Conservation (phyloP, 2,797 vertebrate species). For the Danio aesculapii region DNA sequence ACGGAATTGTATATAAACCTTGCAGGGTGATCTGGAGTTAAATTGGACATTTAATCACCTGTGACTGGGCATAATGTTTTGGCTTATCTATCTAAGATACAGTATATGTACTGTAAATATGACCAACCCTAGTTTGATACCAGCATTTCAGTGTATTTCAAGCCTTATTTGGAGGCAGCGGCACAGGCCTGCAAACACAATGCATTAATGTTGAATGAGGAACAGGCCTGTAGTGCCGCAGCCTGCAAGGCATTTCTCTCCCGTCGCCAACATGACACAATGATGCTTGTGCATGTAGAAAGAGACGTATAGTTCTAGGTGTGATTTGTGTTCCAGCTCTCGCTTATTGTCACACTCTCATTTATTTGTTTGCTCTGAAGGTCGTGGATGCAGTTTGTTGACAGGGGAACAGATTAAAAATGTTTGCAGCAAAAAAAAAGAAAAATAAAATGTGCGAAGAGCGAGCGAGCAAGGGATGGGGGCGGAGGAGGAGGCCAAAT, state of each 20-base stretch:
- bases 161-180: constrained; percentile 18
- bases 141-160: neutral
- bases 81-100: neutral
- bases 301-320: constrained; percentile 28
- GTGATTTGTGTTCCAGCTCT: constrained; percentile 44
- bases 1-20: neutral
- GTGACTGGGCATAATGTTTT: neutral
- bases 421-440: neutral
- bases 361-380: constrained; percentile 52
- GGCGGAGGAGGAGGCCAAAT: neutral
- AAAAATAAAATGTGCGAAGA: neutral
- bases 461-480: neutral
- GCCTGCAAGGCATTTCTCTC: constrained; percentile 36
- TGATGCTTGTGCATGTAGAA: constrained; percentile 33
- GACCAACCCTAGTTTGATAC: neutral
- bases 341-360: constrained; percentile 19
- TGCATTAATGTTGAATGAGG: constrained; percentile 45
- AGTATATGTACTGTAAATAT: neutral
- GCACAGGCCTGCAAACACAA: neutral
- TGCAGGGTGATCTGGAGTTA: neutral
- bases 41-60: neutral
- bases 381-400: constrained; percentile 38
- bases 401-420: constrained; percentile 44
- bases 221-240: constrained; percentile 3
- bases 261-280: constrained; percentile 36